phyloP scores from a whole-genome alignment of 2,797 vertebrate species.

The Syngnathus acus region DNA sequence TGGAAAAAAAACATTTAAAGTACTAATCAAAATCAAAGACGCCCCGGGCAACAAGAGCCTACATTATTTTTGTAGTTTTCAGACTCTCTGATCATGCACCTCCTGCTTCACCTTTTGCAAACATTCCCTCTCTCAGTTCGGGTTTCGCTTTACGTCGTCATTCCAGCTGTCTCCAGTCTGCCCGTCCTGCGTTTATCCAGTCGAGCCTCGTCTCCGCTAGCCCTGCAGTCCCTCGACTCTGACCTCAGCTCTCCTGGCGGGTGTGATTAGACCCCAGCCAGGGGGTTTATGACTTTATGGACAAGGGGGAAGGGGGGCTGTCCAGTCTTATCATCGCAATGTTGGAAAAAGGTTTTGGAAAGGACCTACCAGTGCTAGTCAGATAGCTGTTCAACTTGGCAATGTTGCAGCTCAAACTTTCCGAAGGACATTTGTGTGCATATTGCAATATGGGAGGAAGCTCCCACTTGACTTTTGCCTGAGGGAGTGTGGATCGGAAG shows the following conservation, averaged over 20 bases:
- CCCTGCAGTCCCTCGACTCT: slow-evolving; percentile 2
- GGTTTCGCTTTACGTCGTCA: neutral
- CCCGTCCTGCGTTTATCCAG: slow-evolving; percentile 3
- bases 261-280: neutral
- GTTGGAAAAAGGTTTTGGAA: neutral
- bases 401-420: neutral
- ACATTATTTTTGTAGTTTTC: neutral
- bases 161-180: slow-evolving; percentile 10
- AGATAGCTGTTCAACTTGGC: neutral
- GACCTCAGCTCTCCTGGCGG: slow-evolving; percentile 5
- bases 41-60: neutral
- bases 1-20: neutral
- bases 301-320: neutral
- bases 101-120: slow-evolving; percentile 3
- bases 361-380: neutral
- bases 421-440: no score
- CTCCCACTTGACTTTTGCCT: slow-evolving; percentile 23
- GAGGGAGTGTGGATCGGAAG: slow-evolving; percentile 38
- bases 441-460: slow-evolving; percentile 7
- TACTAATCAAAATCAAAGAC: neutral
- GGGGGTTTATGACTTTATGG: slow-evolving; percentile 5
- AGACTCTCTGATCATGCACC: neutral
- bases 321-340: neutral
- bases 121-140: neutral
- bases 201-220: slow-evolving; percentile 2